These are phyloP conservation scores for Lomographa bimaculata DNA, from an alignment of 2,888 invertebrate species.

Conservation along the genomic window DNA sequence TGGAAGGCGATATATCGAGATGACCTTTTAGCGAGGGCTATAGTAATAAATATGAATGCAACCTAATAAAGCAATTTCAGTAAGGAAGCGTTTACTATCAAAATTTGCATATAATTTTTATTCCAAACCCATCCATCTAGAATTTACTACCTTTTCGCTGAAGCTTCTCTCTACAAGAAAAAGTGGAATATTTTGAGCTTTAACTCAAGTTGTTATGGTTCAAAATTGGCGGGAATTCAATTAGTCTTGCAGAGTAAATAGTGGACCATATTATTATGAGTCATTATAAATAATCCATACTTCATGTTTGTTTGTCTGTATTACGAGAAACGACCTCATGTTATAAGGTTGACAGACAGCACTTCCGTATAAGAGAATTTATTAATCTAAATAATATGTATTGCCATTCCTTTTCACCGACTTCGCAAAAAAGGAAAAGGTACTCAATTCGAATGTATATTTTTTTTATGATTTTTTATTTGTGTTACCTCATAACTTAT, in stretches of 20 bases:
- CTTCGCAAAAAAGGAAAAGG: no score
- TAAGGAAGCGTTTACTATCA: slow-evolving; percentile 11
- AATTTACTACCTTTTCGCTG: slow-evolving; percentile 5
- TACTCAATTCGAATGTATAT: no score
- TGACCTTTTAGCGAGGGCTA: no score
- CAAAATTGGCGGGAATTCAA: neutral
- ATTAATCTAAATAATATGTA: slow-evolving; percentile 10
- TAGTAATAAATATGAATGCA: slow-evolving; percentile 7
- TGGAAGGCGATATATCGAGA: no score
- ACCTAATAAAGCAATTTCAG: slow-evolving; percentile 22
- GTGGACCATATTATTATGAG: slow-evolving; percentile 15
- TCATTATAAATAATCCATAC: slow-evolving; percentile 23
- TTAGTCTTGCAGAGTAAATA: slow-evolving; percentile 4
- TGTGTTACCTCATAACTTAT: no score
- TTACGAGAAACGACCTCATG: slow-evolving; percentile 7
- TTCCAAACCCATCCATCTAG: slow-evolving; percentile 14
- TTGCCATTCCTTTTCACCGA: neutral
- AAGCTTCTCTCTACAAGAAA: no score
- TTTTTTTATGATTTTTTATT: no score
- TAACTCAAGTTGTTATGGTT: neutral
- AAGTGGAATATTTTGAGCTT: neutral
- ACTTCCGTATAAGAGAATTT: slow-evolving; percentile 12
- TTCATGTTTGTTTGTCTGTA: slow-evolving; percentile 21
- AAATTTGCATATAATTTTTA: slow-evolving; percentile 18
- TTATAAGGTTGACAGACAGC: slow-evolving; percentile 11